Conservation (phyloP, 2,797 vertebrate genomes). For the Poeciliopsis presidionis region DNA sequence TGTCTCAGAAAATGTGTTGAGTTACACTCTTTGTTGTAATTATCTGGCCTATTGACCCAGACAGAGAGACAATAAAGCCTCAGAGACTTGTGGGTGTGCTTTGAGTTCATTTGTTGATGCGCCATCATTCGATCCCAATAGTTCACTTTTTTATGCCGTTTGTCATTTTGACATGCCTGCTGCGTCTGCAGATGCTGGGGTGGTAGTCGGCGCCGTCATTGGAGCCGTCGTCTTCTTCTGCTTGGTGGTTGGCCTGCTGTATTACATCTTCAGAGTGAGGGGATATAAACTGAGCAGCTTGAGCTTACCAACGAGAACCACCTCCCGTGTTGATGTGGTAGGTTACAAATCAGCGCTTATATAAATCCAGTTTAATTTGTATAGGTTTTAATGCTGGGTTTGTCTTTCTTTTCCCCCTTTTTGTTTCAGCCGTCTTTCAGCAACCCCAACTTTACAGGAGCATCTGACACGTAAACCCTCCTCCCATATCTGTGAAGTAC, state of each 20-base stretch:
- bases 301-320: conserved; percentile 49
- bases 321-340: conserved; percentile 65
- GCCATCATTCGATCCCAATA: background rate
- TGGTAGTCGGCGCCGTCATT: conserved; percentile 63
- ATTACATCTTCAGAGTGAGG: conserved; percentile 68
- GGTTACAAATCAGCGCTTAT: conserved; percentile 23
- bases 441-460: conserved; percentile 80
- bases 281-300: conserved; percentile 66
- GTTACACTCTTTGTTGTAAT: background rate
- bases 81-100: background rate
- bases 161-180: background rate
- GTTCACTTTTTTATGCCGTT: background rate
- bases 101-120: background rate
- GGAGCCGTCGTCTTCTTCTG: conserved; percentile 47
- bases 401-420: conserved; percentile 22
- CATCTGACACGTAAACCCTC: conserved; percentile 65
- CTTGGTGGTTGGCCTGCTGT: conserved; percentile 65
- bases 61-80: background rate
- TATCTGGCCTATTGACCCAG: background rate
- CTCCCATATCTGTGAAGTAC: conserved; percentile 23
- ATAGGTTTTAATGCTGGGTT: background rate
- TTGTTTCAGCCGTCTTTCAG: conserved; percentile 75
- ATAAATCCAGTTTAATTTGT: accelerated
- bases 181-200: conserved; percentile 35
- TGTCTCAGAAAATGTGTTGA: background rate